Conservation (phyloP, 1,140 invertebrate species). For the Acarapis woodi region DNA sequence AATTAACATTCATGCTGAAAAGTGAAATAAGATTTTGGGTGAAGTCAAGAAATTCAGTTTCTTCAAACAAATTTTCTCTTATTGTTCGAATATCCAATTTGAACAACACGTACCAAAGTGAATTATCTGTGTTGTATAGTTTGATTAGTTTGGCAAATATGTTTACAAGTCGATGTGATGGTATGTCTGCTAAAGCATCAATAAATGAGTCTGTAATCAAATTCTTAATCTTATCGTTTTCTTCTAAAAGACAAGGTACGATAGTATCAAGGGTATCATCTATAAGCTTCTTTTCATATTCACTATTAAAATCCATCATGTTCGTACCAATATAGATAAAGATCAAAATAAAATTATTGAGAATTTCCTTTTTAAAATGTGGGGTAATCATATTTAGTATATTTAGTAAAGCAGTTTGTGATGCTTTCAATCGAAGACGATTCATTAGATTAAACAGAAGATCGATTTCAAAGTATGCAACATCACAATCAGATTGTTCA, state of each 20-base stretch:
- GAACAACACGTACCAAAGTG: slow-evolving; percentile 27
- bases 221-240: slow-evolving; percentile 12
- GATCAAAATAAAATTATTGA: slow-evolving; percentile 72
- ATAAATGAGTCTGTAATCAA: slow-evolving; percentile 59
- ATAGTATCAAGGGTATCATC: slow-evolving; percentile 61
- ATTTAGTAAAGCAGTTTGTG: slow-evolving; percentile 61
- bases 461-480: no score
- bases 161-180: slow-evolving; percentile 46
- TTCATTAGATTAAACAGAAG: no score
- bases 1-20: neutral
- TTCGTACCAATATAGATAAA: slow-evolving; percentile 85
- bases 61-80: slow-evolving; percentile 5
- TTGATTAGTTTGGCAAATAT: slow-evolving; percentile 50
- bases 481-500: neutral
- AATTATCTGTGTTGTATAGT: slow-evolving; percentile 31
- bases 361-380: slow-evolving; percentile 31
- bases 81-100: slow-evolving; percentile 17
- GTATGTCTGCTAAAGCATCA: slow-evolving; percentile 56
- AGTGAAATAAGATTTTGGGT: neutral
- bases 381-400: slow-evolving; percentile 38
- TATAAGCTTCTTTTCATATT: slow-evolving; percentile 75
- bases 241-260: slow-evolving; percentile 43
- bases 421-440: slow-evolving; percentile 24
- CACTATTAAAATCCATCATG: slow-evolving; percentile 61
- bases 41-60: slow-evolving; percentile 1